phyloP scores from a whole-genome alignment of 2,888 invertebrate genomes.

The Aethes cnicana region DNA sequence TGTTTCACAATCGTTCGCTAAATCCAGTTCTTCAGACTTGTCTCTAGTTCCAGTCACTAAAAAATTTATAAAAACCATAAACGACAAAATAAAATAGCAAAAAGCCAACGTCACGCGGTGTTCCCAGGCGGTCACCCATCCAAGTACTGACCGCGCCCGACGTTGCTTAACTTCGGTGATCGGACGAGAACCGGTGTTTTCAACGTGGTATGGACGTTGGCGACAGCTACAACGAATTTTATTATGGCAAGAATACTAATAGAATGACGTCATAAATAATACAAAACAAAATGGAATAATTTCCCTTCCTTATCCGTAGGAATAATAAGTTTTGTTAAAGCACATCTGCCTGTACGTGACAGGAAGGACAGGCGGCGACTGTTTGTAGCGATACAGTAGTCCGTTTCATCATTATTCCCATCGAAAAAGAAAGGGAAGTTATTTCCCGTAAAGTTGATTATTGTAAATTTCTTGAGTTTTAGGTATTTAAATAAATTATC shows the following conservation, averaged over 20 bases:
- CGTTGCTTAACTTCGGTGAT: conserved; percentile 40
- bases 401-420: no score
- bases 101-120: conserved; percentile 55
- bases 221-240: conserved; percentile 18
- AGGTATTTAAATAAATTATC: no score
- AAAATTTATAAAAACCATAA: conserved; percentile 21
- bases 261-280: not conserved
- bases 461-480: no score
- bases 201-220: conserved; percentile 55
- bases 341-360: no score
- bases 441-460: no score
- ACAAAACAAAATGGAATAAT: conserved; percentile 12
- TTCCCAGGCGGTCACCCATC: conserved; percentile 54
- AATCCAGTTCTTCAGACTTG: conserved; percentile 40
- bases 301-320: conserved; percentile 45
- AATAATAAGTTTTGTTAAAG: no score
- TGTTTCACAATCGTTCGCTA: conserved; percentile 40
- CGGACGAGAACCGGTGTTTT: conserved; percentile 55
- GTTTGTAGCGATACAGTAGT: no score
- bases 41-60: conserved; percentile 34
- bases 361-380: no score
- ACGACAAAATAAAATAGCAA: conserved; percentile 31
- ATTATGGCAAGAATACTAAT: conserved; percentile 10
- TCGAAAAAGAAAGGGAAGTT: no score
- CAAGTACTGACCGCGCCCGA: conserved; percentile 36